phyloP scores from a whole-genome alignment of 2,888 invertebrate species.

The Ennomos erosarius region DNA sequence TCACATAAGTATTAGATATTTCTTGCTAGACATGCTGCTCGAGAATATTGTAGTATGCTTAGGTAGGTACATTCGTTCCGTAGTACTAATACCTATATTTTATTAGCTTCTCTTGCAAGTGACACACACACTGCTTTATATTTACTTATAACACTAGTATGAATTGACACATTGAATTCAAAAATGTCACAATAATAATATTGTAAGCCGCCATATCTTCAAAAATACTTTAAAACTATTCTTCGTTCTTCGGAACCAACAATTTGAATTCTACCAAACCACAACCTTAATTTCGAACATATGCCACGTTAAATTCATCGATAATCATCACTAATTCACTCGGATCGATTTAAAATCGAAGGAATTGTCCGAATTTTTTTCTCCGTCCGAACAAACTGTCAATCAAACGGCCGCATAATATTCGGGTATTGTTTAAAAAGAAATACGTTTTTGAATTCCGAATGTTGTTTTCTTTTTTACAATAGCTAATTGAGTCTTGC shows the following conservation, averaged over 20 bases:
- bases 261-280: constrained; percentile 37
- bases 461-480: constrained; percentile 52
- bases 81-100: too few species aligned
- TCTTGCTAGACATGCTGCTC: too few species aligned
- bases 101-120: too few species aligned
- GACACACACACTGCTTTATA: too few species aligned
- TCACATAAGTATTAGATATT: too few species aligned
- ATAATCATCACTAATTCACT: constrained; percentile 81
- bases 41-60: too few species aligned
- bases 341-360: constrained; percentile 52
- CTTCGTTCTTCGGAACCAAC: constrained; percentile 34
- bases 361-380: constrained; percentile 44
- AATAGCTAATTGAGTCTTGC: constrained; percentile 43
- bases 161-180: too few species aligned
- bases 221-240: constrained; percentile 14
- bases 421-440: constrained; percentile 53
- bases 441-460: constrained; percentile 55
- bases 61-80: too few species aligned
- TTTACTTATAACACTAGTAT: too few species aligned
- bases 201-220: too few species aligned
- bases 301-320: constrained; percentile 76
- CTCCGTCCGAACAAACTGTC: constrained; percentile 60
- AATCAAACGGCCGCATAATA: constrained; percentile 76
- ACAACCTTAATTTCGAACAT: constrained; percentile 67
- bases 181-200: too few species aligned